Conservation (phyloP, 2,797 vertebrate genomes). For the Selene dorsalis region DNA sequence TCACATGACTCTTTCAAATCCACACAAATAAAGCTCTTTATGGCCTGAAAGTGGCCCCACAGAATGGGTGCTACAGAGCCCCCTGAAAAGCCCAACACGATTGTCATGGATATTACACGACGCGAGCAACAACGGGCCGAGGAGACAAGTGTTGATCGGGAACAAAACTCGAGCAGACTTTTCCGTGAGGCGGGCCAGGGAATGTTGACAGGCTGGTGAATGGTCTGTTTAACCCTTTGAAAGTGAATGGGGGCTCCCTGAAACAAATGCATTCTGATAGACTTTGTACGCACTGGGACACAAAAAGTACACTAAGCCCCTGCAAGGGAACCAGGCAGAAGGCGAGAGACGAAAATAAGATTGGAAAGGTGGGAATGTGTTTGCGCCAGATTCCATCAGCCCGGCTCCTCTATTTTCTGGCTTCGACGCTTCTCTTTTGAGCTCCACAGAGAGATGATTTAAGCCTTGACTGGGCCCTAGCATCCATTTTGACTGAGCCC, state of each 20-base stretch:
- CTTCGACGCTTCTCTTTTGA: conserved; percentile 78
- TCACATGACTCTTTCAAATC: conserved; percentile 99
- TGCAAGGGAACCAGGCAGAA: conserved; percentile 79
- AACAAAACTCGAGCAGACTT: conserved; percentile 95
- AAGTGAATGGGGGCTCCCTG: conserved; percentile 92
- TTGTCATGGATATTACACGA: conserved; percentile 99
- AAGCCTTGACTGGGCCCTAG: conserved; percentile 82
- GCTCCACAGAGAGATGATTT: conserved; percentile 83
- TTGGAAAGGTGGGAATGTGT: conserved; percentile 85
- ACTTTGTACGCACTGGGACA: conserved; percentile 90
- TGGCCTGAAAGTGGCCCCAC: conserved; percentile 98
- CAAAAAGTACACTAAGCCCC: conserved; percentile 87
- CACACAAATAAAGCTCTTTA: conserved; percentile 99
- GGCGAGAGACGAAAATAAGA: conserved; percentile 85
- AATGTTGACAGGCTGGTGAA: conserved; percentile 98
- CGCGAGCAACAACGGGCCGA: conserved; percentile 94
- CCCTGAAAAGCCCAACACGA: conserved; percentile 93
- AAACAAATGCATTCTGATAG: conserved; percentile 98
- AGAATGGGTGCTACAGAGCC: conserved; percentile 86
- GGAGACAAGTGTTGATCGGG: conserved; percentile 92
- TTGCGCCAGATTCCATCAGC: conserved; percentile 84
- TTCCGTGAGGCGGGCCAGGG: conserved; percentile 88
- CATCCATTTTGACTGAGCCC: conserved; percentile 81
- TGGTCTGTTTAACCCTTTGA: conserved; percentile 99
- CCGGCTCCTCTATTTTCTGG: conserved; percentile 81